A percentile compares a stretch with the other conserved stretches of the same genome.
Evolutionary conservation across 2,113 vertebrate genomes (phyloP).

Genomic region (Rhodinocichla rosea): DNA sequence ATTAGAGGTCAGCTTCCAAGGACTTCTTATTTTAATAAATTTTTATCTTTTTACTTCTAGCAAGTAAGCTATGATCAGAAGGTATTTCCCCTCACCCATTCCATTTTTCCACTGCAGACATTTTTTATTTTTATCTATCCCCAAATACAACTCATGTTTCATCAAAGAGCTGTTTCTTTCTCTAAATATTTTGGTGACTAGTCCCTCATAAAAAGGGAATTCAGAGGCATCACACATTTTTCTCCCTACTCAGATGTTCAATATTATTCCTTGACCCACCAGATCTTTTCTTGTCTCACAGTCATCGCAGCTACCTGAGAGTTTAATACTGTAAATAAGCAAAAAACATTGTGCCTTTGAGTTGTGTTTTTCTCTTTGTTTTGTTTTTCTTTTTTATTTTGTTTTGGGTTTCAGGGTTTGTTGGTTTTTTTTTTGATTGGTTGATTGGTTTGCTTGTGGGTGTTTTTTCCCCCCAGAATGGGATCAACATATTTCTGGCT

Average conservation of each 20-base stretch:
- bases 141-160: neutral
- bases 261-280: neutral
- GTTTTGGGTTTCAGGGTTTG: too few relatives aligned
- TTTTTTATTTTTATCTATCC: neutral
- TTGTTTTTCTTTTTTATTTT: neutral
- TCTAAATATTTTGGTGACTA: neutral
- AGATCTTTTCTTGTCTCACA: neutral
- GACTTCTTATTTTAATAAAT: neutral
- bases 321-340: neutral
- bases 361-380: neutral
- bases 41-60: neutral
- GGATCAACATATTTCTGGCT: neutral
- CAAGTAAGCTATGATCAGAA: neutral
- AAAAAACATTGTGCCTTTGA: neutral
- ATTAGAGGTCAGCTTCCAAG: neutral
- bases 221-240: neutral
- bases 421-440: neutral
- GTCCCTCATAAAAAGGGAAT: neutral
- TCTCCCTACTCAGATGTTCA: neutral
- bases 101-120: neutral
- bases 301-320: neutral
- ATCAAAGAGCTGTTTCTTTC: neutral
- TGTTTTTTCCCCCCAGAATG: neutral
- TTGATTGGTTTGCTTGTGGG: neutral
- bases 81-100: neutral